Evolutionary conservation across 2,113 vertebrate genomes (phyloP), one percentile per base, ranked within the genome.

Genomic region (Malurus alboscapulatus): DNA sequence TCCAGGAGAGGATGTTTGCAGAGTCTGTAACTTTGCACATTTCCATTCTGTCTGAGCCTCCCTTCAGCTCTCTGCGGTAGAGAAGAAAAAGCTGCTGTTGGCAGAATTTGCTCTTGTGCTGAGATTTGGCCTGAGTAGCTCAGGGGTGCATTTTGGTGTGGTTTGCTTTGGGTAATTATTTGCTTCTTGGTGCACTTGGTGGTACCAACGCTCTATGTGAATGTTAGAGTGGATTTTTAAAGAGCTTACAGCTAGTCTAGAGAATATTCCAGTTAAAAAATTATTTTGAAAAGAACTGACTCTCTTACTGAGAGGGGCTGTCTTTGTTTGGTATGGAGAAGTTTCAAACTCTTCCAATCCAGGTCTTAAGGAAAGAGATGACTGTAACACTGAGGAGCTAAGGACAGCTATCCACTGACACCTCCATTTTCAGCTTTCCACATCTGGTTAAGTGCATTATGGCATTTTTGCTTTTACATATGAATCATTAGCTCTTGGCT

Each of bases 361-460:
- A 61, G 54, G 34, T 68, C 62, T 84, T 32, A 51, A 90, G 58
- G 72, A 68, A 88, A 71, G 77, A 66, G 34, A 38, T 87, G 44
- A 45, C 36, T 87, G 66, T 78, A 63, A 14, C 38, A 79, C 79
- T 58, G 59, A 73, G 58, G 71, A 92, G 85, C 78, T 90, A 92
- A 79, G 82, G 74, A 72, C 90, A 95, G 90, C 78, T 68, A 27
- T 92, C 83, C 67, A 76, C 75, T 1, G 2, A 85, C 82, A 87
- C 92, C 63, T 94, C 72, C 45, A 7, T 86, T 86, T 88, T 86
- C 84, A 86, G 92, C 40, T 85, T 87, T 79, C 82, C 88, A 90
- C 91, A 90, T 93, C 82, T 95, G 92, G 30, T 72, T 92, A 83
- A 95, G 79, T 85, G 72, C 54, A 73, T 90, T 73, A 38, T 85